Percentiles rank a stretch among this genome's conserved stretches.
phyloP scores from a whole-genome alignment of 2,797 vertebrate species.

The Chelon auratus region DNA sequence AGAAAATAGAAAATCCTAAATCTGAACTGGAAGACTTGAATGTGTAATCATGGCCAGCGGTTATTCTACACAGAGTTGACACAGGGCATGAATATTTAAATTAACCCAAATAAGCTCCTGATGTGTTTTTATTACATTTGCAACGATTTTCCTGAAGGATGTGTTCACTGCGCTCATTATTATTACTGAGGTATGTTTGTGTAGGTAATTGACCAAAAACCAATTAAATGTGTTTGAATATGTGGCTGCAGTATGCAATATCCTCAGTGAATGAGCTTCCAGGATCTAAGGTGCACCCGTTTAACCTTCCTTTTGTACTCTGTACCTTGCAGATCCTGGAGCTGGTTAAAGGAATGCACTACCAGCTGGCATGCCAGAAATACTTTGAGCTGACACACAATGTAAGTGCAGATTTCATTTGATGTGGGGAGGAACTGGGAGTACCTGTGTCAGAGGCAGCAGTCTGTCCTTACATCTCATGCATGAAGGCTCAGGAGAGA shows the following conservation, averaged over 20 bases:
- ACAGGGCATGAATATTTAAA: conserved; percentile 48
- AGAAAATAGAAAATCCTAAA: neutral
- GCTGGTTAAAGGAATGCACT: conserved; percentile 97
- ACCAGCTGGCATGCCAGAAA: conserved; percentile 98
- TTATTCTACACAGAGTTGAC: conserved; percentile 33
- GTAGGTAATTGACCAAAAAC: conserved; percentile 30
- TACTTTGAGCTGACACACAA: conserved; percentile 97
- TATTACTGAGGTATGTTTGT: conserved; percentile 33
- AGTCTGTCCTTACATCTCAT: conserved; percentile 46
- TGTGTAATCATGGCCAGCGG: conserved; percentile 17
- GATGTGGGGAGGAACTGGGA: conserved; percentile 44
- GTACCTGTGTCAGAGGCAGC: conserved; percentile 48
- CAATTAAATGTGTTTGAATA: conserved; percentile 33
- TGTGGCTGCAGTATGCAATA: neutral
- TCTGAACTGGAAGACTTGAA: conserved; percentile 19
- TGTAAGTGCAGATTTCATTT: conserved; percentile 87
- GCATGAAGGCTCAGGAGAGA: conserved; percentile 45
- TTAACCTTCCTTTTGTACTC: neutral
- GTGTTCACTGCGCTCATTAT: conserved; percentile 34
- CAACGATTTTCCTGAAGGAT: conserved; percentile 38
- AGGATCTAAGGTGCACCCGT: neutral
- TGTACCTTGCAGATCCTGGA: conserved; percentile 89
- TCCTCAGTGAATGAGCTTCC: neutral
- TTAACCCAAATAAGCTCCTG: conserved; percentile 31
- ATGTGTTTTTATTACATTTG: conserved; percentile 52